These are phyloP conservation scores for Ifrita kowaldi DNA, from an alignment of 2,113 vertebrate species.

Conservation along the genomic window DNA sequence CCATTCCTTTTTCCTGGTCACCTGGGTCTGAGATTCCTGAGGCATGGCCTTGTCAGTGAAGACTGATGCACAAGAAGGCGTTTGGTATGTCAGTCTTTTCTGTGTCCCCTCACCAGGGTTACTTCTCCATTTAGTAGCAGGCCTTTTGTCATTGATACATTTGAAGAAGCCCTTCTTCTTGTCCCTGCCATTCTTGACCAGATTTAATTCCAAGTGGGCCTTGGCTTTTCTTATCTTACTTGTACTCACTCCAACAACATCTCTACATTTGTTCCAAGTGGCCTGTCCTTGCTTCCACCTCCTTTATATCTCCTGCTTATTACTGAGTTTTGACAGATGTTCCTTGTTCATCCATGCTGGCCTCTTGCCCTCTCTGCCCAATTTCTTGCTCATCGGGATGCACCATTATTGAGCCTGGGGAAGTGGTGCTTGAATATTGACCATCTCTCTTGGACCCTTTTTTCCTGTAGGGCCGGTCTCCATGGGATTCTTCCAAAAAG, in stretches of 20 bases:
- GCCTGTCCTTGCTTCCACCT: background rate
- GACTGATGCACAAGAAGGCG: background rate
- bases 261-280: fast-evolving
- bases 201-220: background rate
- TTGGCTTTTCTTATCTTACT: background rate
- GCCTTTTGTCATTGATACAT: background rate
- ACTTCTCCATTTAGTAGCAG: background rate
- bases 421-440: background rate
- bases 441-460: background rate
- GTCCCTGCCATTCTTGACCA: background rate
- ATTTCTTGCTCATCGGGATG: background rate
- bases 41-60: background rate
- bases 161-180: background rate
- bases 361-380: background rate
- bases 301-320: background rate
- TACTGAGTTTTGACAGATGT: background rate
- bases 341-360: background rate
- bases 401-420: background rate
- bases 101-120: background rate
- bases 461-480: fast-evolving
- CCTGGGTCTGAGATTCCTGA: background rate
- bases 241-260: background rate
- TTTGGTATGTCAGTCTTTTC: background rate
- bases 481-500: background rate
- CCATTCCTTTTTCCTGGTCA: background rate